phyloP scores from a whole-genome alignment of 2,797 vertebrate species.

The Brotula barbata region DNA sequence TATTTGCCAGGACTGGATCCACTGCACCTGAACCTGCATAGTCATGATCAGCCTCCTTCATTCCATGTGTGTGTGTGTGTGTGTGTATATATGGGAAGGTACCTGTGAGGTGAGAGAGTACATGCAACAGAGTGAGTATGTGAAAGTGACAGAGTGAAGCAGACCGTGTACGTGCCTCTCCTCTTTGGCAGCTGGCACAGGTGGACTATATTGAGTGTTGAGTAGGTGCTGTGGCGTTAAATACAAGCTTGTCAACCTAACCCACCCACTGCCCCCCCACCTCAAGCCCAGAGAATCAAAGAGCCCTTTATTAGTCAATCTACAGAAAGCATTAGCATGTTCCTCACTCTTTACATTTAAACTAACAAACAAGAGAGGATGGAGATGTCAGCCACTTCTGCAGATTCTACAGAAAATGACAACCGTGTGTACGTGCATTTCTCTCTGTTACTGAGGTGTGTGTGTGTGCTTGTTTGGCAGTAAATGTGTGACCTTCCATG shows the following conservation, averaged over 20 bases:
- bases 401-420: slow-evolving; percentile 2
- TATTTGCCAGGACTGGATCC: slow-evolving; percentile 43
- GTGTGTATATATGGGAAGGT: neutral
- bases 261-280: slow-evolving; percentile 26
- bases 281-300: slow-evolving; percentile 58
- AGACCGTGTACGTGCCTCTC: slow-evolving; percentile 24
- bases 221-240: slow-evolving; percentile 55
- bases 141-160: slow-evolving; percentile 19
- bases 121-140: slow-evolving; percentile 3
- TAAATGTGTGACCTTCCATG: slow-evolving; percentile 25
- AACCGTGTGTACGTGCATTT: neutral
- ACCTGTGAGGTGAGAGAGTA: slow-evolving; percentile 19
- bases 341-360: slow-evolving; percentile 32
- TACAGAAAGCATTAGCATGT: slow-evolving; percentile 43
- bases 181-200: slow-evolving; percentile 45
- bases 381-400: slow-evolving; percentile 15
- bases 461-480: slow-evolving; percentile 17
- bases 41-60: slow-evolving; percentile 33
- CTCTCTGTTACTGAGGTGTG: slow-evolving; percentile 1
- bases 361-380: slow-evolving; percentile 27
- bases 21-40: slow-evolving; percentile 51
- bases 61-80: slow-evolving; percentile 1
- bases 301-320: slow-evolving; percentile 60
- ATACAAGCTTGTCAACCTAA: slow-evolving; percentile 40
- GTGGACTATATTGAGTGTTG: slow-evolving; percentile 48